These are phyloP conservation scores for Alaudala cheleensis DNA, from an alignment of 2,113 vertebrate genomes.

Conservation along the genomic window DNA sequence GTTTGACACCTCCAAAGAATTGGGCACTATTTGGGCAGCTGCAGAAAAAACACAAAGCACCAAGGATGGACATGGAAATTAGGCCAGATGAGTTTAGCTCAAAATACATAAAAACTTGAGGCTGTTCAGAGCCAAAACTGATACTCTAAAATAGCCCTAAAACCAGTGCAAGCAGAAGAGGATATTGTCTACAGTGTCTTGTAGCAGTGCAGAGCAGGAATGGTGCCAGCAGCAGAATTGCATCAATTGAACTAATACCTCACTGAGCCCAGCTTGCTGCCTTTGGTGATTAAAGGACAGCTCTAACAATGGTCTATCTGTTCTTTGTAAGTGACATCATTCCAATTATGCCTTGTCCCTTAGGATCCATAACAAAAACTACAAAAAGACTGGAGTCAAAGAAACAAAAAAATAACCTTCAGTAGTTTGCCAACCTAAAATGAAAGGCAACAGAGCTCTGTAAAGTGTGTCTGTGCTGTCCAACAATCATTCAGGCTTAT, in stretches of 20 bases:
- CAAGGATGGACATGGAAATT: background rate
- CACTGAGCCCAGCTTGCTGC: background rate
- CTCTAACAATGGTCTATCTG: background rate
- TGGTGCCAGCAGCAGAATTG: background rate
- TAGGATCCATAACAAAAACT: background rate
- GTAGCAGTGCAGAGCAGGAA: background rate
- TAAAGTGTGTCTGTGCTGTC: background rate
- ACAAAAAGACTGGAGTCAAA: background rate
- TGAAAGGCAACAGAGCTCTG: background rate
- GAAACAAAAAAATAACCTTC: background rate
- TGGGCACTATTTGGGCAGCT: slow-evolving; percentile 6
- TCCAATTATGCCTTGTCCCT: background rate
- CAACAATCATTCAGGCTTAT: background rate
- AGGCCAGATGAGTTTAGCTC: slow-evolving; percentile 36
- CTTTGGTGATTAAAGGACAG: slow-evolving; percentile 3
- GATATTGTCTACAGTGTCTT: background rate
- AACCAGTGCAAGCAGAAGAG: background rate
- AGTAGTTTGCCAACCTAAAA: background rate
- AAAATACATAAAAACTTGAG: slow-evolving; percentile 27
- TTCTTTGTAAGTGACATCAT: background rate
- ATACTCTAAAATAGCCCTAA: slow-evolving; percentile 21
- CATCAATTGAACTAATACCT: background rate
- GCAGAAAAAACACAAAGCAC: slow-evolving; percentile 5
- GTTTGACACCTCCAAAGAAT: background rate
- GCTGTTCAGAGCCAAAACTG: background rate